Base-by-base conservation (phyloP, 2,888 invertebrate species). In the Iphiclides podalirius region DNA sequence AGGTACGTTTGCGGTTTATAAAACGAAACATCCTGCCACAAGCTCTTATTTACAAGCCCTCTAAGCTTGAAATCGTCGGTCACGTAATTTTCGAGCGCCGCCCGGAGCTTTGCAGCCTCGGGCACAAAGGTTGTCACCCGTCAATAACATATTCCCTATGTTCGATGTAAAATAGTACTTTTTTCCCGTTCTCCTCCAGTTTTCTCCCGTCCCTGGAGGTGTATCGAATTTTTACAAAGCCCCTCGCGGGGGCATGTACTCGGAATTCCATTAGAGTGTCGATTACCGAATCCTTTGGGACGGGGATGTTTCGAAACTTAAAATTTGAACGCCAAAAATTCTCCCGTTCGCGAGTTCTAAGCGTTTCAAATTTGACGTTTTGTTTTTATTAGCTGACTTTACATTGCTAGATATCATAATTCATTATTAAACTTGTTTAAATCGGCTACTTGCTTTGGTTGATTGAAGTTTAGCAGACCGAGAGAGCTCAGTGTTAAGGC, bases 151-250 rank as follows among this genome's bases (percentile, higher is more conserved):
- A 54, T 58, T 59, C 53, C 53, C 52, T 54, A 56, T 52, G 55
- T 61, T 60, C 60, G 60, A 66, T 61, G 64, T 60, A 65, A 66
- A 65, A 66, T 63, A 65, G 63, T 59, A 61, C 62, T 61, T 62
- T 54, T 54, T 60, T 56, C 57, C 53, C 53, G 53, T 54, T 60
- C 56, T 57, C 54, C 53, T 58, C 52, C 49, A 26, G 48, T 42
- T 51, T 49, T 50, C 34, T 47, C 44, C 16, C 37, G 34, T 59
- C 59, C 63, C 48, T 44, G 42, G 61, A 59, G 69, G 61, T 64
- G 63, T 73, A 72, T 73, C 66, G 67, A 69, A 66, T 75, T 70
- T 73, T 72, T 61, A 69, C 63, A 60, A 66, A 61, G 52, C 55
- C 60, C 57, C 66, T 65, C 61, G 58, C 60, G 59, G 63, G 54